These are phyloP conservation scores for Cynoglossus semilaevis DNA, from an alignment of 2,113 vertebrate species.

Conservation along the genomic window DNA sequence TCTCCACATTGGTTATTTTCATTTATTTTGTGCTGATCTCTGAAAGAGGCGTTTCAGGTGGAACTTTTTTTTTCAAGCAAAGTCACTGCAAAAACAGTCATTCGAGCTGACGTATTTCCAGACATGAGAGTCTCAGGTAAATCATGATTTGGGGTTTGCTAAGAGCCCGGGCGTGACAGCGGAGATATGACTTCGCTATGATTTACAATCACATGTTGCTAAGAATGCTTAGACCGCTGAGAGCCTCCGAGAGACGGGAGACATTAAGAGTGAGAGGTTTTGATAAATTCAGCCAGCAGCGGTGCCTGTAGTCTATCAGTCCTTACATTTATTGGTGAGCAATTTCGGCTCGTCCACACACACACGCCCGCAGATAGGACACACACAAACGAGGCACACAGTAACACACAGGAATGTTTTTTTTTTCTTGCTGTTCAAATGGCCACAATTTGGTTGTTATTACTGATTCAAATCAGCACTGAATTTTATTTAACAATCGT, in stretches of 20 bases:
- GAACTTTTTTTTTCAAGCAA: neutral
- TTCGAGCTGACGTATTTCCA: constrained; percentile 21
- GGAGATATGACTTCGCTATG: constrained; percentile 30
- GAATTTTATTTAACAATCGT: constrained; percentile 27
- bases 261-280: constrained; percentile 30
- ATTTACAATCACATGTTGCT: constrained; percentile 32
- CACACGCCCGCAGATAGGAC: neutral
- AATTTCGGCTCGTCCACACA: constrained; percentile 15
- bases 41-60: no score
- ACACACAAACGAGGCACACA: neutral
- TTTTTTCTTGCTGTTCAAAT: constrained; percentile 1
- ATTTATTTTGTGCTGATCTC: no score
- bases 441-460: neutral
- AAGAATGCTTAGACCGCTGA: constrained; percentile 29
- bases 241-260: constrained; percentile 21
- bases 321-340: constrained; percentile 17
- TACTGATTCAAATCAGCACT: constrained; percentile 13
- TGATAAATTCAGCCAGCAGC: constrained; percentile 27
- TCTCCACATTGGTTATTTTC: no score
- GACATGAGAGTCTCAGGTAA: constrained; percentile 23
- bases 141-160: constrained; percentile 23
- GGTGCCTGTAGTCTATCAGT: constrained; percentile 26
- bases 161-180: constrained; percentile 12
- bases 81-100: neutral
- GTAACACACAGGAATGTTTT: neutral